Evolutionary conservation across 1,140 invertebrate genomes (phyloP).

Genomic region (Rhopalosiphum maidis): DNA sequence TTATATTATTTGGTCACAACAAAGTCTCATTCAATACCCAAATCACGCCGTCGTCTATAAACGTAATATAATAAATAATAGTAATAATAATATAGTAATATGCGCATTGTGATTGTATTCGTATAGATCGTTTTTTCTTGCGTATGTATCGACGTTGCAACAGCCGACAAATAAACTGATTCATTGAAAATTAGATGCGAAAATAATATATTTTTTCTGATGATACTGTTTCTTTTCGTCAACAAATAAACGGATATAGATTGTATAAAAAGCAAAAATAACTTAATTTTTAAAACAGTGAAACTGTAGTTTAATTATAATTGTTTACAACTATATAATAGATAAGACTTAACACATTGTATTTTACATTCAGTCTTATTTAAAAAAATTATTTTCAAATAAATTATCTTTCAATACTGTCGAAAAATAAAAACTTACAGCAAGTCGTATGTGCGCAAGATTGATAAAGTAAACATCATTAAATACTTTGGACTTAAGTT

Average conservation of each 20-base stretch:
- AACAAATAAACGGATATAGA: not conserved
- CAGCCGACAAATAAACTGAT: not conserved
- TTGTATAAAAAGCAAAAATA: not conserved
- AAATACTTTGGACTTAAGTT: not conserved
- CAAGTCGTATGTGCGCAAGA: too few species aligned
- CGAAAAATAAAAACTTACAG: not conserved
- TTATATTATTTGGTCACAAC: not conserved
- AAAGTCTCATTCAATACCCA: not conserved
- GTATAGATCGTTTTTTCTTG: not conserved
- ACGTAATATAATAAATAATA: not conserved
- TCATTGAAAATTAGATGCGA: not conserved
- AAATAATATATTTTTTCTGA: not conserved
- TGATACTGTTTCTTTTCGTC: not conserved
- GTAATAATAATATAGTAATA: not conserved
- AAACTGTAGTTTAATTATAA: not conserved
- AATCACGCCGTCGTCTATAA: not conserved
- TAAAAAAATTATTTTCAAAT: not conserved
- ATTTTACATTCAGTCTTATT: not conserved
- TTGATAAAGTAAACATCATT: too few species aligned
- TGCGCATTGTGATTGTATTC: not conserved
- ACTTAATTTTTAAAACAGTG: not conserved
- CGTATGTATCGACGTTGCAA: not conserved
- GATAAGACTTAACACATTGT: not conserved
- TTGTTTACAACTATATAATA: not conserved
- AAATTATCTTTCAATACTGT: not conserved